Conservation (phyloP, 2,113 vertebrate species). For the Lathamus discolor region DNA sequence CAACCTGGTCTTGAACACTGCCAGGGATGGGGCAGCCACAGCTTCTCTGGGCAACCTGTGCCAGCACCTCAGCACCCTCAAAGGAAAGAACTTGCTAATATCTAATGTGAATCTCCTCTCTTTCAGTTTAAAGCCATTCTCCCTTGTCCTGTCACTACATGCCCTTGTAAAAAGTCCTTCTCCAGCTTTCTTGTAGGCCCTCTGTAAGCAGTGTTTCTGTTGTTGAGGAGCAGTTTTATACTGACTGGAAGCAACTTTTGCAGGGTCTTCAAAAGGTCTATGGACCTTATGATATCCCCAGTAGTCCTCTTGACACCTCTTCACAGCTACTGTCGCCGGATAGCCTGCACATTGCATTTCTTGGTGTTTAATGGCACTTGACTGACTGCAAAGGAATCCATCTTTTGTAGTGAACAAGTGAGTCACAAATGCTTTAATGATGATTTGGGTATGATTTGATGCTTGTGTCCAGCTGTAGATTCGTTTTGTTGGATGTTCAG, state of each 20-base stretch:
- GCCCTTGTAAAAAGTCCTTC: background rate
- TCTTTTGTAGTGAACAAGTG: background rate
- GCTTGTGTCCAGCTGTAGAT: background rate
- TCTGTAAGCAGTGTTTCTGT: background rate
- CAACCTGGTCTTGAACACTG: background rate
- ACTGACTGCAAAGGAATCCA: background rate
- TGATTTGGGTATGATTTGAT: background rate
- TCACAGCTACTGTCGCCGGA: background rate
- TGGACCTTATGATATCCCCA: background rate
- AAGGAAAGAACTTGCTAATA: background rate
- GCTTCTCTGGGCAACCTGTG: background rate
- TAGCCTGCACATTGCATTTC: background rate
- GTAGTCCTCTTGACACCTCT: background rate
- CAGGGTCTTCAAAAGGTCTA: background rate
- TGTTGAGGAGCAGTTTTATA: background rate
- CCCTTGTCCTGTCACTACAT: background rate
- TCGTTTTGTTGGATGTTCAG: background rate
- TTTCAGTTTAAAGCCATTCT: background rate
- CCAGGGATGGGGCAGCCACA: background rate
- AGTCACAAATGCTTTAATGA: background rate
- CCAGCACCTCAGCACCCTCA: background rate
- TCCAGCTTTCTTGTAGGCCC: background rate
- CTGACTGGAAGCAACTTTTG: background rate
- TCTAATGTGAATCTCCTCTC: background rate
- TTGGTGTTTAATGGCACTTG: background rate